These are phyloP conservation scores for Sebastes nivosus DNA, from an alignment of 2,797 vertebrate genomes.

Conservation along the genomic window DNA sequence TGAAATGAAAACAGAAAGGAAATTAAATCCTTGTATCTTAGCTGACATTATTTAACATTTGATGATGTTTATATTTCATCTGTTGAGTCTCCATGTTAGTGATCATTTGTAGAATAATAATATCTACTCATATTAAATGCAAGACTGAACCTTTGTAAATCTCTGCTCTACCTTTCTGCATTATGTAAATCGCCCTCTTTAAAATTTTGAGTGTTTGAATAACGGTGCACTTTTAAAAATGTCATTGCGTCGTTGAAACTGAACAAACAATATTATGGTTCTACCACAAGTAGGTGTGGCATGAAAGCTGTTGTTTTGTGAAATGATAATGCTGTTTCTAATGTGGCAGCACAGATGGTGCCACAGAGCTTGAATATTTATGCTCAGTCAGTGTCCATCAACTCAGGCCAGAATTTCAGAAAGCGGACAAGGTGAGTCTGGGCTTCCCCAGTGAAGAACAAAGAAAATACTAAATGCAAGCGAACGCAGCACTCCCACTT, in stretches of 20 bases:
- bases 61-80: not conserved
- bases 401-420: conserved; percentile 27
- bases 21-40: not conserved
- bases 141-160: conserved; percentile 31
- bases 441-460: conserved; percentile 14
- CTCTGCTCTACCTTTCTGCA: conserved; percentile 37
- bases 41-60: not conserved
- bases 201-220: conserved; percentile 49
- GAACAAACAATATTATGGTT: conserved; percentile 12
- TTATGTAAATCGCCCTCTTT: conserved; percentile 49
- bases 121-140: not conserved
- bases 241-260: conserved; percentile 9
- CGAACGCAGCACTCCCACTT: not conserved
- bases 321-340: conserved; percentile 35
- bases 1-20: not conserved
- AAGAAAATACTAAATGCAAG: conserved; percentile 2
- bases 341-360: conserved; percentile 53
- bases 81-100: not conserved
- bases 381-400: conserved; percentile 41
- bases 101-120: not conserved
- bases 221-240: conserved; percentile 35
- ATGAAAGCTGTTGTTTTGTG: conserved; percentile 39
- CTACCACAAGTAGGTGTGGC: conserved; percentile 14
- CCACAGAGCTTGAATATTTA: conserved; percentile 48
- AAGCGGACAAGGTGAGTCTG: not conserved